A percentile compares a stretch with the other conserved stretches of the same genome.
These are phyloP conservation scores for Eunapius fragilis DNA, from an alignment of 37 sponge, comb jelly and placozoan species.

Conservation along the genomic window DNA sequence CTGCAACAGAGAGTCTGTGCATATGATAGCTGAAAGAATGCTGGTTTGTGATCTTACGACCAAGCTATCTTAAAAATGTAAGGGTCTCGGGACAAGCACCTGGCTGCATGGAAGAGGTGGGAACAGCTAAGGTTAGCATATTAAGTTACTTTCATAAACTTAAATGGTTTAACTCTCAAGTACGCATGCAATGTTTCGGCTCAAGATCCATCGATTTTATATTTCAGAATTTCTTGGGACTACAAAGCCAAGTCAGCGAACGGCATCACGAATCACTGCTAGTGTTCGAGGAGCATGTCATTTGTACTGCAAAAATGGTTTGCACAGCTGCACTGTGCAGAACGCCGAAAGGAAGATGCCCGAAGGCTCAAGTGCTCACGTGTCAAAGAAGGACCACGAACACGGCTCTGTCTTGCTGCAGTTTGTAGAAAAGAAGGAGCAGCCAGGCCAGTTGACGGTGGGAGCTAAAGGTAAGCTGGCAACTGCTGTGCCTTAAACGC, in stretches of 20 bases:
- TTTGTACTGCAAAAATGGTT: background rate
- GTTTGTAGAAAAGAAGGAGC: slow-evolving; percentile 18
- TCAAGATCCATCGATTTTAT: background rate
- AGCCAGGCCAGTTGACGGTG: slow-evolving; percentile 63
- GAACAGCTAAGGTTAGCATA: no score
- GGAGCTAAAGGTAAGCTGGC: slow-evolving; percentile 54
- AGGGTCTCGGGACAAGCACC: no score
- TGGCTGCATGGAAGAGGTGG: no score
- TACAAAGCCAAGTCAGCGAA: background rate
- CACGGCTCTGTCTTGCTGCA: slow-evolving; percentile 62
- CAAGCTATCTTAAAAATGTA: no score
- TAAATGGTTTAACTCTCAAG: background rate
- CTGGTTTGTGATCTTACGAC: no score
- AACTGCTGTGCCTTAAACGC: background rate
- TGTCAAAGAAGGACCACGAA: background rate
- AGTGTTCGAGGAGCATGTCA: background rate
- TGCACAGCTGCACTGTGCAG: background rate
- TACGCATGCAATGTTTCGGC: background rate
- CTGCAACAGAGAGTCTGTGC: no score
- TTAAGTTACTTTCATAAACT: background rate
- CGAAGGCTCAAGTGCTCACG: background rate
- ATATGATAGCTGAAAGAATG: no score
- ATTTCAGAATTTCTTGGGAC: background rate
- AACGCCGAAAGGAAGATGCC: background rate
- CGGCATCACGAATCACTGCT: background rate